Base-by-base conservation (phyloP, 2,113 vertebrate species). In the Burhinus oedicnemus region DNA sequence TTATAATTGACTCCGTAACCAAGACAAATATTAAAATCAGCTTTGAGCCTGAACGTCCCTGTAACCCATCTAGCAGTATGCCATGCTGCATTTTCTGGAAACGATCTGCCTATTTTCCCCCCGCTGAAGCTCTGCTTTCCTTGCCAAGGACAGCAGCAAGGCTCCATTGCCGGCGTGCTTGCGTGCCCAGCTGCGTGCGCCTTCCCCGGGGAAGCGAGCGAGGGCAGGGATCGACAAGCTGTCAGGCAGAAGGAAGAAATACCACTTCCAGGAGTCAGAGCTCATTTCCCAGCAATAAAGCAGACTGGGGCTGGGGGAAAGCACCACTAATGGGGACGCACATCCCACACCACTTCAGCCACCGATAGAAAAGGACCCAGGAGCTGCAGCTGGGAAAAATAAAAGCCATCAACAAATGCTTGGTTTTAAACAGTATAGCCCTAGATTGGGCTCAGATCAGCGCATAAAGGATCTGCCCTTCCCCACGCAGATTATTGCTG, bases 231-330 rank as follows among this genome's bases (percentile, higher is more conserved):
- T 86, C 38, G 45, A 92, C 22, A 34, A 66, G 85, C 90, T 97
- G 95, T 69, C 96, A 90, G 90, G 76, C 80, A 94, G 82, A 47
- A 58, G 93, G 90, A 90, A 92, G 83, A 93, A 96, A 94, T 81
- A 71, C 65, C 90, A 71, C 72, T 95, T 83, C 88, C 83, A 81
- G 64, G 89, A 96, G 90, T 62, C 92, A 92, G 88, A 95, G 88
- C 90, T 95, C 94, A 83, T 93, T 92, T 93, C 87, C 83, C 90
- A 92, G 94, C 83, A 87, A 81, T 89, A 92, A 93, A 90, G 38
- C 52, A 42, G 64, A 36, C 7, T 8, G 19, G 69, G 44, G 55
- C 77, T 34, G 65, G 60, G 71, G 34, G 76, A 80, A 81, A 75
- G 76, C 42, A 51, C n/a, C 30, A 2, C 93, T 89, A 57, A 83